phyloP scores from a whole-genome alignment of 2,113 vertebrate species.

The Takifugu flavidus region DNA sequence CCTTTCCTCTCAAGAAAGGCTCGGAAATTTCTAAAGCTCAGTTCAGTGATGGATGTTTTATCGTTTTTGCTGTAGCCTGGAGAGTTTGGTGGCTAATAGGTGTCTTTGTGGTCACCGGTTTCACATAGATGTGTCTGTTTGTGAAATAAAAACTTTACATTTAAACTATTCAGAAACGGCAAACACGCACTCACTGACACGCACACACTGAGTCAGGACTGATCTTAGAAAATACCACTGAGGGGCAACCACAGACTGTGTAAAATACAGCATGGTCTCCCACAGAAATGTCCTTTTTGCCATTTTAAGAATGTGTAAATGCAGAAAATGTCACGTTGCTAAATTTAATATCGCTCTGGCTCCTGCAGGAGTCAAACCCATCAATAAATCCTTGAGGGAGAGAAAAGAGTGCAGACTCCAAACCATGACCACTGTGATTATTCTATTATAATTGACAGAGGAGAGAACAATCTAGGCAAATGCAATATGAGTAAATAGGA shows the following conservation, averaged over 20 bases:
- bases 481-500: conserved; percentile 33
- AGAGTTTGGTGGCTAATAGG: conserved; percentile 34
- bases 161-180: conserved; percentile 62
- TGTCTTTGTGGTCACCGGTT: conserved; percentile 53
- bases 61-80: conserved; percentile 28
- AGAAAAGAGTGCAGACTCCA: conserved; percentile 53
- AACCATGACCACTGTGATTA: conserved; percentile 60
- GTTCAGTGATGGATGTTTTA: conserved; percentile 45
- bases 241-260: conserved; percentile 67
- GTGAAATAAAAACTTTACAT: conserved; percentile 45
- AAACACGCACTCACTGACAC: conserved; percentile 46
- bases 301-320: conserved; percentile 72
- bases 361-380: conserved; percentile 45
- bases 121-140: conserved; percentile 56
- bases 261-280: conserved; percentile 68
- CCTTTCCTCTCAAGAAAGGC: too few relatives aligned
- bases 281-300: conserved; percentile 71
- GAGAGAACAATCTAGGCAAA: conserved; percentile 30
- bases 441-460: conserved; percentile 55
- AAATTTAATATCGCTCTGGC: conserved; percentile 69
- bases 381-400: conserved; percentile 59
- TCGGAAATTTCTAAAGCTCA: not conserved
- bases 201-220: conserved; percentile 27
- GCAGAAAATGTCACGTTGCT: conserved; percentile 65
- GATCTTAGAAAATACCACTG: conserved; percentile 57